Base-by-base conservation (phyloP, 2,797 vertebrate genomes). In the Babyrousa celebensis region DNA sequence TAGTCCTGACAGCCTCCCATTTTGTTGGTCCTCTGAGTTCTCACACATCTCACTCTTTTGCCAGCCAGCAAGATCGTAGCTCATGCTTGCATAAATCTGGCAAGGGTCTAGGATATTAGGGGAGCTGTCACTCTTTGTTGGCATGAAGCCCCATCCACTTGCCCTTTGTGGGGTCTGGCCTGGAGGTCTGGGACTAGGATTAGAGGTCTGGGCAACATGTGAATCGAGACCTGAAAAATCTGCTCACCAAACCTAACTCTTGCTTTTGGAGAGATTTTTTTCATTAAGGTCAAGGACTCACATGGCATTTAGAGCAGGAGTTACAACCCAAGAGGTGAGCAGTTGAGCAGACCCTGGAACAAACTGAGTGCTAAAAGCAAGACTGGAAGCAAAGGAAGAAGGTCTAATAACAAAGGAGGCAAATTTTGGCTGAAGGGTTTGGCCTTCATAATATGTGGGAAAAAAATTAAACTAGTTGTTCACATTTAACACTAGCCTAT, bases 41-140 rank as follows among this genome's bases (percentile, higher is more conserved):
- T 96, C n/a, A 70, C 87, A 96, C 7, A 85, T n/a, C 52, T 87
- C 29, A 36, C 6, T 77, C 18, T 85, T 70, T 23, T 82, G 32
- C 40, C 72, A 92, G 40, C 43, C 58, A 92, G 52, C 1, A 90
- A 93, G 92, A 93, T 80, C 23, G 43, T 70, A 90, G 21, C 12
- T 40, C 95, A 27, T 21, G 9, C 5, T 87, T 83, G 18, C 18
- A 84, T 23, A 92, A 79, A 82, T 23, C 29, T 96, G 89, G 54
- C 75, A 89, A 80, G 16, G 2, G 11, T 12, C 25, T n/a, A 82
- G 32, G 12, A 21, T 72, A 40, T 56, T 86, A 12, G 8, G 7
- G 71, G 48, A 32, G 15, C 43, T 93, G 54, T 85, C 43, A 94
- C 9, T 78, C n/a, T 92, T 85, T 62, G 36, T 65, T 85, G 58